Evolutionary conservation across 2,888 invertebrate species (phyloP).

Genomic region (Conomelus anceps): DNA sequence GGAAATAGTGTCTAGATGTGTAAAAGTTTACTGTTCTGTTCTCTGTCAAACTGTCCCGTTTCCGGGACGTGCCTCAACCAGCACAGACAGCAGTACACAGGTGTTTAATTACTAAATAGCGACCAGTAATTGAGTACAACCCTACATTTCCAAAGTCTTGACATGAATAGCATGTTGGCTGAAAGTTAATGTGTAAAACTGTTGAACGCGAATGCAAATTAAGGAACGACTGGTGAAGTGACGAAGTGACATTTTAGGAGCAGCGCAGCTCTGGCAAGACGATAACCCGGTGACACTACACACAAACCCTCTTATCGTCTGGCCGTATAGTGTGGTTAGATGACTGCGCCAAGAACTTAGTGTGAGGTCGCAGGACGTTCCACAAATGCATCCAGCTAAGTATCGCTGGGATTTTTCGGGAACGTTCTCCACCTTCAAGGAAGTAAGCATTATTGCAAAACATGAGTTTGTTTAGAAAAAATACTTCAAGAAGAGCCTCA

Average conservation of each 20-base stretch:
- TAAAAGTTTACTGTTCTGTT: too few species aligned
- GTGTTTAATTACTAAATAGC: not conserved
- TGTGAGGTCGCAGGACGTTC: not conserved
- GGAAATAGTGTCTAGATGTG: not conserved
- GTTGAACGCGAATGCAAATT: not conserved
- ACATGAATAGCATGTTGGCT: not conserved
- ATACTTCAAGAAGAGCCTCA: too few species aligned
- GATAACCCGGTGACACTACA: not conserved
- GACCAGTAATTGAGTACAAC: not conserved
- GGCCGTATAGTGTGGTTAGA: too few species aligned
- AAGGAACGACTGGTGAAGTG: not conserved
- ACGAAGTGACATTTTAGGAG: not conserved
- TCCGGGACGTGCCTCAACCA: too few species aligned
- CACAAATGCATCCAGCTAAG: not conserved
- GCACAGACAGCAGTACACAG: not conserved
- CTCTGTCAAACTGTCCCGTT: not conserved
- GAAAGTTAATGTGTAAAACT: not conserved
- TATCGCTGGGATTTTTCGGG: not conserved
- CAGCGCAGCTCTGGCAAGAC: too few species aligned
- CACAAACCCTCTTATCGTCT: not conserved
- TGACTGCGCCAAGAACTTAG: not conserved
- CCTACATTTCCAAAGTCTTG: not conserved
- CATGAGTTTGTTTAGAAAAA: too few species aligned
- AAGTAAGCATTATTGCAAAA: not conserved
- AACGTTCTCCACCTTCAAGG: not conserved